Evolutionary conservation across 2,797 vertebrate genomes (phyloP).

Genomic region (Poecilia velifera): DNA sequence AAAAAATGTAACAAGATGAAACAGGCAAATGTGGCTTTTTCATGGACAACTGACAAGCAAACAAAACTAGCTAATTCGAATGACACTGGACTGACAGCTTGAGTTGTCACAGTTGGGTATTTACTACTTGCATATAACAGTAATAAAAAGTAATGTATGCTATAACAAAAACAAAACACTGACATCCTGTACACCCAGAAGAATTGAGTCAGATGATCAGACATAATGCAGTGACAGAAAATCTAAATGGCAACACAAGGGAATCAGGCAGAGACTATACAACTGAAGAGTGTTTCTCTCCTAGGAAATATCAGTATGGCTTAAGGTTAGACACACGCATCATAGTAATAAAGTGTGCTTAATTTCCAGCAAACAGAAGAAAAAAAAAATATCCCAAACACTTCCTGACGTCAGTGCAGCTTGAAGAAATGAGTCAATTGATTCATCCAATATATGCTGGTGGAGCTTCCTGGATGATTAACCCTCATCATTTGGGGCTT

Average conservation of each 20-base stretch:
- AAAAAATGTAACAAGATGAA: slow-evolving; percentile 45
- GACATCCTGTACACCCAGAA: slow-evolving; percentile 16
- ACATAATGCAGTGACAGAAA: slow-evolving; percentile 57
- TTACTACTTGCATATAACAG: slow-evolving; percentile 41
- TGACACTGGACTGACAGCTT: slow-evolving; percentile 58
- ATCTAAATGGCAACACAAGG: slow-evolving; percentile 61
- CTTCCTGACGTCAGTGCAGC: slow-evolving; percentile 35
- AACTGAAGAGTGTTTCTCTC: slow-evolving; percentile 26
- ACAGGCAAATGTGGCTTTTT: slow-evolving; percentile 53
- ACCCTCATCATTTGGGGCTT: not conserved
- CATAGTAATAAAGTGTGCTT: slow-evolving; percentile 20
- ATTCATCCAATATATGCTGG: slow-evolving; percentile 2
- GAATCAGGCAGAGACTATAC: slow-evolving; percentile 56
- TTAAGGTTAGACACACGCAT: slow-evolving; percentile 36
- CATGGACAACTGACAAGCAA: slow-evolving; percentile 43
- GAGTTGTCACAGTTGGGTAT: slow-evolving; percentile 41
- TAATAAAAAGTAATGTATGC: slow-evolving; percentile 38
- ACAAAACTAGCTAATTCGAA: slow-evolving; percentile 40
- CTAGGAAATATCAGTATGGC: slow-evolving; percentile 44
- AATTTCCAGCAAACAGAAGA: slow-evolving; percentile 44
- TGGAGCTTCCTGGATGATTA: slow-evolving; percentile 4
- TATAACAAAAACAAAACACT: slow-evolving; percentile 25
- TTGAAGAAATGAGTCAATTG: slow-evolving; percentile 6
- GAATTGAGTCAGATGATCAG: slow-evolving; percentile 30
- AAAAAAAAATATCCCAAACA: slow-evolving; percentile 25